Percentiles rank a stretch among this genome's conserved stretches.
Evolutionary conservation across 2,888 invertebrate genomes (phyloP).

Genomic region (Ommatoiulus sabulosus): DNA sequence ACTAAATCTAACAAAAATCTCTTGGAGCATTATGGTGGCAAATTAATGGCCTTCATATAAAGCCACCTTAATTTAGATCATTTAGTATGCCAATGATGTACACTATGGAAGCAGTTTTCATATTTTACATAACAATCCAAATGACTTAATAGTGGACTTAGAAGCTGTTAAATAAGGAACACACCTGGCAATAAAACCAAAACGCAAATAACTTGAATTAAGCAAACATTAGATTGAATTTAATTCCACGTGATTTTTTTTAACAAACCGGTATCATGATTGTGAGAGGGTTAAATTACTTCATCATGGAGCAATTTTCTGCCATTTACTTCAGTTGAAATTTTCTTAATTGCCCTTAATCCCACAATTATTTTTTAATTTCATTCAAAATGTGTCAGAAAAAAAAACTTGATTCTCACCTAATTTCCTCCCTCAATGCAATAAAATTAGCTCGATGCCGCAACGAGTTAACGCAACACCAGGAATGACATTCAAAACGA

Average conservation of each 20-base stretch:
- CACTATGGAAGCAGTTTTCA: no score
- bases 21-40: no score
- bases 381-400: neutral
- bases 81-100: no score
- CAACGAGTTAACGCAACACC: neutral
- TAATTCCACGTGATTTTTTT: neutral
- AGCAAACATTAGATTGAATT: slow-evolving; percentile 6
- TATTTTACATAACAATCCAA: no score
- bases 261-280: neutral
- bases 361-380: neutral
- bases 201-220: neutral
- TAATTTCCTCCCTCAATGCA: neutral
- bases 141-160: no score
- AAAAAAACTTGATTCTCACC: neutral
- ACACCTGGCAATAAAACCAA: no score
- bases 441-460: neutral
- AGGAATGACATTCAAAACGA: neutral
- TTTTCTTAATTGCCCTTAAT: neutral
- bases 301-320: neutral
- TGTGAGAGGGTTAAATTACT: neutral
- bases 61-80: no score
- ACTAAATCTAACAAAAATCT: no score
- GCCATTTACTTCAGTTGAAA: neutral
- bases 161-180: no score
- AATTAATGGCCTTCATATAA: no score